phyloP scores from a whole-genome alignment of 2,888 invertebrate species.

The Chymomyza amoena region DNA sequence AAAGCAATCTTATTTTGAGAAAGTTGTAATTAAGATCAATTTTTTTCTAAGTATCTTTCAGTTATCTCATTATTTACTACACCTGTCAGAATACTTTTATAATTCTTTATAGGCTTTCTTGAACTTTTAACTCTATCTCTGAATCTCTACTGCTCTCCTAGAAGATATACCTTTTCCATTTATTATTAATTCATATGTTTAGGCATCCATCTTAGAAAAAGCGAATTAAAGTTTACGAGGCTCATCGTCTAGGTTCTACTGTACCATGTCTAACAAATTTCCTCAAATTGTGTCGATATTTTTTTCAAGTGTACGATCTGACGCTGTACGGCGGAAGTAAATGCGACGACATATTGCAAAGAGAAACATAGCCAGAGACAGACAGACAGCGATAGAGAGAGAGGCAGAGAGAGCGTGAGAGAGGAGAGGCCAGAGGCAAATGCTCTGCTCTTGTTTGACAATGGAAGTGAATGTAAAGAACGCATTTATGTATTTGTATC shows the following conservation, averaged over 20 bases:
- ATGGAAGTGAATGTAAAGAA: conserved; percentile 64
- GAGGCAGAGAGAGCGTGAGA: not conserved
- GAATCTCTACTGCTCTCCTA: too few relatives aligned
- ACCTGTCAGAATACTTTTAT: too few relatives aligned
- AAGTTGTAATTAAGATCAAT: too few relatives aligned
- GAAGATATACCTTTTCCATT: too few relatives aligned
- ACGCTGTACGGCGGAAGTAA: conserved; percentile 20
- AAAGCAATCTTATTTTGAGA: too few relatives aligned
- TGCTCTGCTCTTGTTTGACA: conserved; percentile 36
- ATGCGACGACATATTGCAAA: conserved; percentile 18
- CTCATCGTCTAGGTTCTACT: not conserved
- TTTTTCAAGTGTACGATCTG: not conserved
- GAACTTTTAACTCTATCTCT: too few relatives aligned
- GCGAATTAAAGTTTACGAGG: too few relatives aligned
- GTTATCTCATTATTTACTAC: too few relatives aligned
- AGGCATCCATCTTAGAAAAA: too few relatives aligned
- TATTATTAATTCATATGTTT: too few relatives aligned
- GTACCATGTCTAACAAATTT: not conserved
- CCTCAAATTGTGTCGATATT: not conserved
- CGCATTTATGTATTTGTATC: not conserved
- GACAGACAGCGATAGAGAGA: conserved; percentile 7
- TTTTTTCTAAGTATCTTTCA: too few relatives aligned
- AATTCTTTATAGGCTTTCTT: too few relatives aligned
- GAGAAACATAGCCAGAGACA: conserved; percentile 16
- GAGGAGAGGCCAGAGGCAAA: not conserved